Percentiles rank a stretch among this genome's conserved stretches.
phyloP scores from a whole-genome alignment of 2,797 vertebrate species.

The Microcaecilia unicolor region DNA sequence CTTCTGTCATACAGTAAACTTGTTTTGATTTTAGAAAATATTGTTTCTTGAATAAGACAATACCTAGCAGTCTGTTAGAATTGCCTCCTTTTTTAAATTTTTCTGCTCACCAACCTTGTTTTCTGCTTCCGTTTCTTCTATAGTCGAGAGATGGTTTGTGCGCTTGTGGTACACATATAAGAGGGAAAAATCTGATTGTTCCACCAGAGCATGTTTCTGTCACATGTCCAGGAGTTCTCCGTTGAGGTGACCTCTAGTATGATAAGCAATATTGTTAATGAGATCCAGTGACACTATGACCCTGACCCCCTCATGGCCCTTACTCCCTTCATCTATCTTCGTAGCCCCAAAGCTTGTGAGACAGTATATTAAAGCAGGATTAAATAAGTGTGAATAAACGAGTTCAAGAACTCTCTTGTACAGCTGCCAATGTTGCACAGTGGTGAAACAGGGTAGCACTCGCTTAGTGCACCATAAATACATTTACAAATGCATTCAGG shows the following conservation, averaged over 20 bases:
- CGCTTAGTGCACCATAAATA: conserved; percentile 33
- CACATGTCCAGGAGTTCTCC: conserved; percentile 11
- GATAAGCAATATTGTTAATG: conserved; percentile 65
- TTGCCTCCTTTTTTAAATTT: no score
- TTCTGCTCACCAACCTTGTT: no score
- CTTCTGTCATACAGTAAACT: no score
- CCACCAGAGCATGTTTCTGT: conserved; percentile 24
- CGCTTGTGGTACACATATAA: no score
- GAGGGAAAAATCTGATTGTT: conserved; percentile 6
- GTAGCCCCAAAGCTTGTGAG: conserved; percentile 44
- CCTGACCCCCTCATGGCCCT: conserved; percentile 47
- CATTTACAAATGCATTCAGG: no score
- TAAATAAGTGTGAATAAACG: conserved; percentile 73
- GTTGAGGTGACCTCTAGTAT: conserved; percentile 47
- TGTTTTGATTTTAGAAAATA: no score
- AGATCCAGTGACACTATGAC: conserved; percentile 59
- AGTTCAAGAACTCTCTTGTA: conserved; percentile 58
- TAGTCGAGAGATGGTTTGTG: no score
- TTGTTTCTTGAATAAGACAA: no score
- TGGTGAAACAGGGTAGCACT: conserved; percentile 49
- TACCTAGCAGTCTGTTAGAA: no score
- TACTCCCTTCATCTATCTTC: conserved; percentile 60
- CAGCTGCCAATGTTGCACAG: conserved; percentile 41
- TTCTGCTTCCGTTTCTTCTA: no score
- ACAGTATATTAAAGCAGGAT: conserved; percentile 55